These are phyloP conservation scores for Zeugodacus cucurbitae DNA, from an alignment of 1,140 invertebrate genomes.

Conservation along the genomic window DNA sequence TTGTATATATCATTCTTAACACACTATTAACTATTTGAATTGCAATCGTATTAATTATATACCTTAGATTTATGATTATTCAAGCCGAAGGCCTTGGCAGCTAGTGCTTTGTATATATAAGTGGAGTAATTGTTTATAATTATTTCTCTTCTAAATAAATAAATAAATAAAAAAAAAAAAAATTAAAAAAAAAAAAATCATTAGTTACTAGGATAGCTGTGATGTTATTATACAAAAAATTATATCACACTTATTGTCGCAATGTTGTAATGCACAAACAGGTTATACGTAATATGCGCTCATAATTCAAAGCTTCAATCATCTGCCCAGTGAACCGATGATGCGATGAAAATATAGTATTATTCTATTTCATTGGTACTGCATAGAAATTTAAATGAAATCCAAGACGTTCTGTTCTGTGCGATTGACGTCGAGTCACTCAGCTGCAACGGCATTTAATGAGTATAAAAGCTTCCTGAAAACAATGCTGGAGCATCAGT, in stretches of 20 bases:
- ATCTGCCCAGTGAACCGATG: background rate
- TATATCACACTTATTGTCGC: background rate
- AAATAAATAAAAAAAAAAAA: too few relatives aligned
- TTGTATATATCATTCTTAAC: too few relatives aligned
- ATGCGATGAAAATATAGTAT: background rate
- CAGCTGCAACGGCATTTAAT: background rate
- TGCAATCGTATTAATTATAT: too few relatives aligned
- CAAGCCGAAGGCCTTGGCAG: too few relatives aligned
- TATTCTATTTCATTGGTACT: background rate
- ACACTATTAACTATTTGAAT: too few relatives aligned
- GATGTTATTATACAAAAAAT: background rate
- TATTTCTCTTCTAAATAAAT: too few relatives aligned
- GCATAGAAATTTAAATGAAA: background rate
- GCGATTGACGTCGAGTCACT: background rate
- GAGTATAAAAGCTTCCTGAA: slow-evolving; percentile 38
- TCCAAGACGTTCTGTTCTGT: background rate
- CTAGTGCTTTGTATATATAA: too few relatives aligned
- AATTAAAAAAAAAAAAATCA: too few relatives aligned
- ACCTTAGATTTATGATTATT: too few relatives aligned
- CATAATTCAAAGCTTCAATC: background rate
- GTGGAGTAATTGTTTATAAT: too few relatives aligned
- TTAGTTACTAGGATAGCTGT: too few relatives aligned
- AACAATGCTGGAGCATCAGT: background rate
- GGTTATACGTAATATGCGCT: background rate
- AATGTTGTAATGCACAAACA: background rate